Percentiles rank a stretch among this genome's conserved stretches.
Conservation (phyloP, 2,888 invertebrate species). For the Ophion ventricosus region DNA sequence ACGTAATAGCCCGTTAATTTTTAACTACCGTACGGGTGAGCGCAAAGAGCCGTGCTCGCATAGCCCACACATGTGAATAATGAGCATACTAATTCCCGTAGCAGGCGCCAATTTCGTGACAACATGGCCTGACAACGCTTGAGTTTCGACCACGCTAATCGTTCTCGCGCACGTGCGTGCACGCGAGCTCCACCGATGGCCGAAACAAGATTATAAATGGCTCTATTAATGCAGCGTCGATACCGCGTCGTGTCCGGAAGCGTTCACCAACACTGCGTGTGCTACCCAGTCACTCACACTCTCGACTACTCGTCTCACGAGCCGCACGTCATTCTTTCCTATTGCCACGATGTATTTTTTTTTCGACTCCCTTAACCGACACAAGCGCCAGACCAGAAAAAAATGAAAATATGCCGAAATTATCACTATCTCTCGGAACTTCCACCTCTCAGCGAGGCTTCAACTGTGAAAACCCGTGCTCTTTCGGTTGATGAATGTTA, state of each 20-base stretch:
- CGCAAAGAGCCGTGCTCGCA: neutral
- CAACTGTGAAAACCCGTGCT: neutral
- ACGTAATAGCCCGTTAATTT: constrained; percentile 2
- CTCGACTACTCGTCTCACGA: constrained; percentile 68
- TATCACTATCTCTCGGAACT: neutral
- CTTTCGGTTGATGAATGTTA: neutral
- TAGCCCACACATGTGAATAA: constrained; percentile 7
- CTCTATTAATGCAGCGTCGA: constrained; percentile 71
- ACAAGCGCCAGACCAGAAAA: neutral
- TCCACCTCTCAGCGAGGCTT: neutral
- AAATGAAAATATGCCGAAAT: neutral
- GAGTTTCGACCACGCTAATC: constrained; percentile 49
- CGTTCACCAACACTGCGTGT: constrained; percentile 42
- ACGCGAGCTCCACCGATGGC: constrained; percentile 63
- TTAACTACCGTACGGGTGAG: constrained; percentile 1
- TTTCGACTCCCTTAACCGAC: neutral
- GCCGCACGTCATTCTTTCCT: constrained; percentile 17
- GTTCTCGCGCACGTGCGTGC: neutral
- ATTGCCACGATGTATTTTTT: neutral
- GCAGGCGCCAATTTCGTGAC: constrained; percentile 44
- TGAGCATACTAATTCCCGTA: constrained; percentile 14
- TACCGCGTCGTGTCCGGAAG: constrained; percentile 41
- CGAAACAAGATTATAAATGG: constrained; percentile 71
- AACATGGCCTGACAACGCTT: constrained; percentile 25
- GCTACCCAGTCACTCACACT: constrained; percentile 53